These are phyloP conservation scores for Drosophila mayaguana DNA, from an alignment of 2,888 invertebrate genomes.

Conservation along the genomic window DNA sequence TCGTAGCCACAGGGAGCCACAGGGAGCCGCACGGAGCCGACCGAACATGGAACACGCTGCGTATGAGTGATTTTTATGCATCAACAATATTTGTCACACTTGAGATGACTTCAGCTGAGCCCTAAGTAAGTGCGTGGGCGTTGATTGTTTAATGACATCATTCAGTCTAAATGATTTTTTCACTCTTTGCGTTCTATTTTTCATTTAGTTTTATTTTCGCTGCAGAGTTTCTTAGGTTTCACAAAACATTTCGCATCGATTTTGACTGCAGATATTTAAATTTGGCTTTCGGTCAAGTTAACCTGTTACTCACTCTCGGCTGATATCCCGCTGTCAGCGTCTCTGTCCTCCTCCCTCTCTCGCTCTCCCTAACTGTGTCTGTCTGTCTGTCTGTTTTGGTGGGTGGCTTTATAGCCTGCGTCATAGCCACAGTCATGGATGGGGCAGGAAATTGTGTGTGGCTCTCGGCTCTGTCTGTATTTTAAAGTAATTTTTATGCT, in stretches of 20 bases:
- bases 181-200: no score
- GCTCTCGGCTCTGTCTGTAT: slow-evolving; percentile 15
- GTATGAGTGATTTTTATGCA: slow-evolving; percentile 68
- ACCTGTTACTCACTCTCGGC: slow-evolving; percentile 23
- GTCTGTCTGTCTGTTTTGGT: neutral
- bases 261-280: slow-evolving; percentile 5
- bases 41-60: slow-evolving; percentile 25
- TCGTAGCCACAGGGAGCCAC: no score
- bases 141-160: slow-evolving; percentile 61
- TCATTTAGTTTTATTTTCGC: neutral
- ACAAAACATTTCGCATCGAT: neutral
- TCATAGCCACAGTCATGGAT: slow-evolving; percentile 18
- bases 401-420: neutral
- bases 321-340: slow-evolving; percentile 9
- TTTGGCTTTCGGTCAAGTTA: slow-evolving; percentile 6
- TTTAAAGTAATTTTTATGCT: slow-evolving; percentile 63
- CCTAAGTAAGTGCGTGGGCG: slow-evolving; percentile 40
- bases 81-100: slow-evolving; percentile 63
- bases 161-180: slow-evolving; percentile 28
- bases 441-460: slow-evolving; percentile 36
- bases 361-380: neutral
- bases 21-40: no score
- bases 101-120: slow-evolving; percentile 41
- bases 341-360: neutral
- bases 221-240: neutral